Percentiles rank a stretch among this genome's conserved stretches.
Evolutionary conservation across 2,888 invertebrate genomes (phyloP).

Genomic region (Galerucella pusilla): DNA sequence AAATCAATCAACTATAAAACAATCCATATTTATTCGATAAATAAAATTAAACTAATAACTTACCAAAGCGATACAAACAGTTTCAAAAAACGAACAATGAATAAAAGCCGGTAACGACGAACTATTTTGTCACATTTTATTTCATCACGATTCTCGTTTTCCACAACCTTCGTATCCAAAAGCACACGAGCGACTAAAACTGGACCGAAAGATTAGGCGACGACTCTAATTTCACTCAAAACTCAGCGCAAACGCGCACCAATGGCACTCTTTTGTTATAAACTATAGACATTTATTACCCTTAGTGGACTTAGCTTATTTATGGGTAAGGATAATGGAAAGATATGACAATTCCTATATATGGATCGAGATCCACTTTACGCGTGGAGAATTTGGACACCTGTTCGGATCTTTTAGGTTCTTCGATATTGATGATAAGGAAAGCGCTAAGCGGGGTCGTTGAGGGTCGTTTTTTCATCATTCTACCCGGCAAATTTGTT

Average conservation of each 20-base stretch:
- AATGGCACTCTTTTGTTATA: slow-evolving; percentile 41
- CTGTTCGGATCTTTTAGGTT: slow-evolving; percentile 14
- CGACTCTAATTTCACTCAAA: slow-evolving; percentile 19
- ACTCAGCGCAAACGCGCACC: slow-evolving; percentile 42
- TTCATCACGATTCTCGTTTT: not conserved
- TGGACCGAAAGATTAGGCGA: slow-evolving; percentile 17
- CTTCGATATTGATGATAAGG: slow-evolving; percentile 15
- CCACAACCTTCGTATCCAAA: slow-evolving; percentile 15
- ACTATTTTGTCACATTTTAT: slow-evolving; percentile 14
- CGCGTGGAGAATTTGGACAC: slow-evolving; percentile 5
- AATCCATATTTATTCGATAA: not conserved
- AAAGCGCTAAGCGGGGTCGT: not conserved
- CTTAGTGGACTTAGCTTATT: slow-evolving; percentile 9
- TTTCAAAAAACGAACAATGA: not conserved
- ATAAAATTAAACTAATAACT: not conserved
- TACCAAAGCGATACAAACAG: not conserved
- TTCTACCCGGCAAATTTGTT: slow-evolving; percentile 8
- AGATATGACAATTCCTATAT: slow-evolving; percentile 6
- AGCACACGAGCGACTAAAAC: slow-evolving; percentile 32
- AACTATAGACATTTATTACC: slow-evolving; percentile 39
- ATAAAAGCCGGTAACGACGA: slow-evolving; percentile 2
- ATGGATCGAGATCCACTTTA: slow-evolving; percentile 4
- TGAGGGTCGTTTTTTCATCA: slow-evolving; percentile 10
- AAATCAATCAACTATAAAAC: too few species aligned
- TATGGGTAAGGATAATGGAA: not conserved